These are phyloP conservation scores for Climacteris rufus DNA, from an alignment of 2,113 vertebrate genomes.

Conservation along the genomic window DNA sequence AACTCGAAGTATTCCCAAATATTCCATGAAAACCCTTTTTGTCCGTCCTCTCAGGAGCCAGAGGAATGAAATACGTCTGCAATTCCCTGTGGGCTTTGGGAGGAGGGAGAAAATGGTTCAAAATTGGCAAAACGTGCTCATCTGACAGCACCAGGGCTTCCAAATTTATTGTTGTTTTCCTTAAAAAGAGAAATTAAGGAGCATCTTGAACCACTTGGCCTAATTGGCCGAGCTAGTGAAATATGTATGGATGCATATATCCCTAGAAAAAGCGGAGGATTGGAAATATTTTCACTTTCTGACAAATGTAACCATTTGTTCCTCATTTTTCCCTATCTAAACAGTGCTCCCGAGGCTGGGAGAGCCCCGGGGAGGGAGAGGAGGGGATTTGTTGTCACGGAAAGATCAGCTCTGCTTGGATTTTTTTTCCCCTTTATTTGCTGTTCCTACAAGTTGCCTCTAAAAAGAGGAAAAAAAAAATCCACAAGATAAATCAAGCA, in stretches of 20 bases:
- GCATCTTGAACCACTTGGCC: slow-evolving; percentile 40
- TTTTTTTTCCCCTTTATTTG: not conserved
- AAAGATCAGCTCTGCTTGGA: not conserved
- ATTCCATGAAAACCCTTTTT: not conserved
- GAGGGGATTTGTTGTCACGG: not conserved
- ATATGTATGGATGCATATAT: not conserved
- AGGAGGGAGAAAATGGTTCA: slow-evolving; percentile 10
- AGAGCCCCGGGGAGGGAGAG: not conserved
- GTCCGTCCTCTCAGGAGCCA: not conserved
- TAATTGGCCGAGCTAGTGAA: not conserved
- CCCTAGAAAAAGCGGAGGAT: not conserved
- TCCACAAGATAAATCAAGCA: not conserved
- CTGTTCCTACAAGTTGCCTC: not conserved
- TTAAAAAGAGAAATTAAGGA: not conserved
- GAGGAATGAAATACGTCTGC: not conserved
- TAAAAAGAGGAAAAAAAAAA: not conserved
- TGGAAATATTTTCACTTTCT: not conserved
- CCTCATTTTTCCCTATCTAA: not conserved
- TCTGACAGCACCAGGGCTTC: not conserved
- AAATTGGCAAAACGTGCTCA: not conserved
- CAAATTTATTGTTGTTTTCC: not conserved
- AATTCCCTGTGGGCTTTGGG: not conserved
- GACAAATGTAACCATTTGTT: slow-evolving; percentile 17
- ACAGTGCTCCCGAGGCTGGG: not conserved
- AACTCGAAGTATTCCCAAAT: not conserved